Evolutionary conservation across 1,140 invertebrate species (phyloP), one percentile per base, ranked within the genome.

Genomic region (Orussus abietinus): DNA sequence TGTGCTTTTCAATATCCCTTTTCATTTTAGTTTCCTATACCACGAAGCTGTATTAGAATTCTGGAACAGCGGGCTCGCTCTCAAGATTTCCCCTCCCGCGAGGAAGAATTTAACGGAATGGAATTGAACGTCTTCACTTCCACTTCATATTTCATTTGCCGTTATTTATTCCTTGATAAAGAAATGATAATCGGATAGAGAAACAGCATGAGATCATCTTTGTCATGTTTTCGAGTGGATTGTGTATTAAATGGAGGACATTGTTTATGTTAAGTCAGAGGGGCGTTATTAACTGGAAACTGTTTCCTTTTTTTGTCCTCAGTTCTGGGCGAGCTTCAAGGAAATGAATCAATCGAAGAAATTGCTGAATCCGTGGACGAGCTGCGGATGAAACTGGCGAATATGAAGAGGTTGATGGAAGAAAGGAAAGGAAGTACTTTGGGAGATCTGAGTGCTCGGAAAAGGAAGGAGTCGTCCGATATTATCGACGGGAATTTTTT

Each of bases 401-500:
- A 83, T 12, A 89, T 90, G 85, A 90, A 88, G 55, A 75, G 75
- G 33, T 64, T 89, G 55, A 86, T 90, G 81, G 83, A 83, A 32
- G 84, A 88, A 45, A 66, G 83, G 15, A 75, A 79, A 67, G 62
- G 77, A 47, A 52, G 70, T 45, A 76, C 74, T 29, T 59, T 77
- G 12, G 73, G 66, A 0, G 67, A 70, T 11, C 45, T 72, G 19
- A 68, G 69, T 11, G 66, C 71, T 0, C 57, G 59, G n/a, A 69
- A 67, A 28, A 61, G 62, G 40, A 71, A 68, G 41, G 68, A 75
- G 47, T 64, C 69, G 31, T 79, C 77, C 4, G 80, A 78, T 14
- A 80, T 89, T 50, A 88, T 90, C 26, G 85, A 89, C 55, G 86
- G 84, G 0, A 86, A 82, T 57, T 88, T 90, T 56, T 69, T 90